phyloP scores from a whole-genome alignment of 2,797 vertebrate genomes.

The Sebastes cheni region DNA sequence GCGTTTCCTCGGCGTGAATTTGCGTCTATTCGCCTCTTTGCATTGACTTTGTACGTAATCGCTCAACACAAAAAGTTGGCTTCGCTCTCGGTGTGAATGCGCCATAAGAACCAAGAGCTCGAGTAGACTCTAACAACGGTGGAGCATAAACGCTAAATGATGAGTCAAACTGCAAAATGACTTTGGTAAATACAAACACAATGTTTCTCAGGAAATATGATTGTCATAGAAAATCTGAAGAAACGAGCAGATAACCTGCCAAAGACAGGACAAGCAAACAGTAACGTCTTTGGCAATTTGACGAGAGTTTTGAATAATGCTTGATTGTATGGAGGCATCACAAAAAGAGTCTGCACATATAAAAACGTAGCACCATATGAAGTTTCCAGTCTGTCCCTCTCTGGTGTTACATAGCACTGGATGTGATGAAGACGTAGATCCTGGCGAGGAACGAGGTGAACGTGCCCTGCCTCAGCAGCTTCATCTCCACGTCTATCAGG shows the following conservation, averaged over 20 bases:
- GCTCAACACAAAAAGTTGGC: no score
- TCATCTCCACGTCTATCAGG: slow-evolving; percentile 94
- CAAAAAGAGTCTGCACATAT: slow-evolving; percentile 22
- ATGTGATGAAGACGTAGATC: slow-evolving; percentile 93
- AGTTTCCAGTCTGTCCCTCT: slow-evolving; percentile 21
- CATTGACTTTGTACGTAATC: no score
- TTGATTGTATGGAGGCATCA: slow-evolving; percentile 10
- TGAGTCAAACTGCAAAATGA: slow-evolving; percentile 27
- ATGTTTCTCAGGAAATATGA: slow-evolving; percentile 6
- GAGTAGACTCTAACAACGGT: neutral
- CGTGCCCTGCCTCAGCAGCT: slow-evolving; percentile 89
- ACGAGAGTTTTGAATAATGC: slow-evolving; percentile 17
- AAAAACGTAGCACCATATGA: slow-evolving; percentile 75
- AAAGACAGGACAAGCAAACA: neutral
- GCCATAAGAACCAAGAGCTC: neutral
- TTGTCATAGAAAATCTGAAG: slow-evolving; percentile 1
- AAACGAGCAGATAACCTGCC: neutral
- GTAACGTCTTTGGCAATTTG: slow-evolving; percentile 21
- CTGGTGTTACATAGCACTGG: slow-evolving; percentile 79
- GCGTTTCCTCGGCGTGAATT: no score
- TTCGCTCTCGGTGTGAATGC: no score
- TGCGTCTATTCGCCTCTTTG: no score
- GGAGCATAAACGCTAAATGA: neutral
- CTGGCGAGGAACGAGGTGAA: slow-evolving; percentile 80
- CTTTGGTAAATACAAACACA: slow-evolving; percentile 29